Evolutionary conservation across 2,113 vertebrate species (phyloP).

Genomic region (Gasterosteus aculeatus): DNA sequence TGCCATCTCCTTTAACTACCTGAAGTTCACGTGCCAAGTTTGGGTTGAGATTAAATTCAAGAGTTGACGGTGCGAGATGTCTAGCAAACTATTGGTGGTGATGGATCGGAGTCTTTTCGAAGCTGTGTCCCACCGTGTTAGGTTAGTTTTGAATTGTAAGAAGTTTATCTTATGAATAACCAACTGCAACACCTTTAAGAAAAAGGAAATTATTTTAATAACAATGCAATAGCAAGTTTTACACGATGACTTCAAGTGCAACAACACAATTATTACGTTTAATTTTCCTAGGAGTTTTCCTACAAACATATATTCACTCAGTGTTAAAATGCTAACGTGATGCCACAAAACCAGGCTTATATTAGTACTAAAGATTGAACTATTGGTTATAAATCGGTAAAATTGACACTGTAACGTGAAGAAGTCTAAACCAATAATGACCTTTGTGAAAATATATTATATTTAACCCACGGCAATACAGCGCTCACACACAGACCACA

Average conservation of each 20-base stretch:
- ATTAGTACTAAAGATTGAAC: neutral
- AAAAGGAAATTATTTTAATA: constrained; percentile 16
- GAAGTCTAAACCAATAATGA: constrained; percentile 14
- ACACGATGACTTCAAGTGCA: constrained; percentile 1
- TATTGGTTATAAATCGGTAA: constrained; percentile 16
- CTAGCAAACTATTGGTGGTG: constrained; percentile 8
- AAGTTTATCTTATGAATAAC: constrained; percentile 21
- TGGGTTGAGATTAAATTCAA: constrained; percentile 19
- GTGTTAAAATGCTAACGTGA: constrained; percentile 1
- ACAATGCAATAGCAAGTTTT: constrained; percentile 21
- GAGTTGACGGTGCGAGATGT: constrained; percentile 12
- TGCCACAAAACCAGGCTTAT: constrained; percentile 9
- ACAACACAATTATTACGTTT: neutral
- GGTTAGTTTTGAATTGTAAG: constrained; percentile 24
- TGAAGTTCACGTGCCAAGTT: constrained; percentile 71
- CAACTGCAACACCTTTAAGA: neutral
- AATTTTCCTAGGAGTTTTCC: constrained; percentile 13
- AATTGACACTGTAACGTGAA: constrained; percentile 6
- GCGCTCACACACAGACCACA: constrained; percentile 47
- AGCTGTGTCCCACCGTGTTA: constrained; percentile 3
- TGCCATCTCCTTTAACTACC: constrained; percentile 62
- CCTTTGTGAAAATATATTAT: constrained; percentile 28
- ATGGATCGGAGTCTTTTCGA: constrained; percentile 22
- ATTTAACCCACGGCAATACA: constrained; percentile 59
- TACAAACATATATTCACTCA: constrained; percentile 15